Percentiles rank a stretch among this genome's conserved stretches.
These are phyloP conservation scores for Monopterus albus DNA, from an alignment of 2,113 vertebrate species.

Conservation along the genomic window DNA sequence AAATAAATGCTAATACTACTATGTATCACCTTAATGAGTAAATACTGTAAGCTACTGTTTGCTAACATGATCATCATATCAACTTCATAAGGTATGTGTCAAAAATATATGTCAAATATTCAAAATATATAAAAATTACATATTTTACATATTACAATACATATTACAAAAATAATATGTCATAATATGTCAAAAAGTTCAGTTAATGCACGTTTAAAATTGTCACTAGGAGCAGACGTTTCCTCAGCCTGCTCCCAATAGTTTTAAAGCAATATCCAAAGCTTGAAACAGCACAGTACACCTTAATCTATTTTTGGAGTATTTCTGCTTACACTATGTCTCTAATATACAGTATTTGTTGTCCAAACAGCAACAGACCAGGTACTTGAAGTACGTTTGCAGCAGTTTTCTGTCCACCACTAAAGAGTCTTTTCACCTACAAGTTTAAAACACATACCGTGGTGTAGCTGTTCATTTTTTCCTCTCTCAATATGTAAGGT, in stretches of 20 bases:
- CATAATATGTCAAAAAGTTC: too few relatives aligned
- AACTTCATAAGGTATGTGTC: neutral
- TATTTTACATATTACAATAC: too few relatives aligned
- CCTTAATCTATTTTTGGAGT: neutral
- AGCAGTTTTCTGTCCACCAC: slow-evolving; percentile 2
- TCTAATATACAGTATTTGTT: neutral
- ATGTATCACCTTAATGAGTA: too few relatives aligned
- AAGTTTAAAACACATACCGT: neutral
- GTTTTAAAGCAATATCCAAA: neutral
- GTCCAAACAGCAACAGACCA: neutral
- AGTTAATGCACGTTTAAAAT: neutral
- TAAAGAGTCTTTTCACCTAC: neutral
- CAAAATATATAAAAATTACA: too few relatives aligned
- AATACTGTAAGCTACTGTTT: neutral
- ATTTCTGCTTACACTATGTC: neutral
- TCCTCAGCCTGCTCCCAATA: neutral
- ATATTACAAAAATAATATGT: too few relatives aligned
- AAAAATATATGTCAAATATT: too few relatives aligned
- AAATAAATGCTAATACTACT: neutral
- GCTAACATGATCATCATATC: neutral
- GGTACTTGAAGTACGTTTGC: neutral
- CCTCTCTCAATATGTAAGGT: slow-evolving; percentile 20
- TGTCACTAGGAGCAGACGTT: neutral
- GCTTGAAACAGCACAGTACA: neutral
- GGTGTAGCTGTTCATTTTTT: slow-evolving; percentile 13